Base-by-base conservation (phyloP, 2,888 invertebrate genomes). In the Tetramorium bicarinatum region DNA sequence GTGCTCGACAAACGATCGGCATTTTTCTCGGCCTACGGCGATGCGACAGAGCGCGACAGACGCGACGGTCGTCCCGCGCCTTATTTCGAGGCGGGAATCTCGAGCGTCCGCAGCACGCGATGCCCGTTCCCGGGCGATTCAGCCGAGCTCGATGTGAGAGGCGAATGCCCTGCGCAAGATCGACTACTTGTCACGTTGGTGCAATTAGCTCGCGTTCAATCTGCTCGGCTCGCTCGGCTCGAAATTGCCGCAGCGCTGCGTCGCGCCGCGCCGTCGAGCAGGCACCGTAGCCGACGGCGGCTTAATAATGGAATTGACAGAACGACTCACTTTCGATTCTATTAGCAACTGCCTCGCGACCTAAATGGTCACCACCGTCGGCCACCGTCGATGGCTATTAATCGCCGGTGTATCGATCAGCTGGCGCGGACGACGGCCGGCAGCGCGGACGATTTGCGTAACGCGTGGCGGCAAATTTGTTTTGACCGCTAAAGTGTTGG, bases 231-330 rank as follows among this genome's bases (percentile, higher is more conserved):
- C 69, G 79, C 56, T n/a, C 47, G 82, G 25, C 11, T 61, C 79
- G 72, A 84, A 83, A 75, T 72, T 83, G 74, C 74, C 62, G 38
- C 81, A 4, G 4, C 4, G 3, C 29, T 34, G 77, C 66, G 59
- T 59, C 82, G 85, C 41, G 34, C 64, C 18, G 62, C 61, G 59
- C 18, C 61, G 56, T 7, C n/a, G n/a, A n/a, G n/a, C n/a, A n/a
- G n/a, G 82, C 71, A 82, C 66, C 77, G 86, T 34, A 34, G 29
- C 84, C 87, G 80, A 89, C 80, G 85, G 87, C 84, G 49, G 87
- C 84, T 90, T 89, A 90, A 90, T 90, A 87, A 85, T 87, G 87
- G 85, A 89, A 87, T 86, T 85, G 90, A 88, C 87, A 80, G 83
- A 79, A 69, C 77, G 69, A 66, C 54, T 80, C 82, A 83, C 88